Percentiles rank a stretch among this genome's conserved stretches.
Conservation (phyloP, 2,888 invertebrate genomes). For the Phengaris alcon region DNA sequence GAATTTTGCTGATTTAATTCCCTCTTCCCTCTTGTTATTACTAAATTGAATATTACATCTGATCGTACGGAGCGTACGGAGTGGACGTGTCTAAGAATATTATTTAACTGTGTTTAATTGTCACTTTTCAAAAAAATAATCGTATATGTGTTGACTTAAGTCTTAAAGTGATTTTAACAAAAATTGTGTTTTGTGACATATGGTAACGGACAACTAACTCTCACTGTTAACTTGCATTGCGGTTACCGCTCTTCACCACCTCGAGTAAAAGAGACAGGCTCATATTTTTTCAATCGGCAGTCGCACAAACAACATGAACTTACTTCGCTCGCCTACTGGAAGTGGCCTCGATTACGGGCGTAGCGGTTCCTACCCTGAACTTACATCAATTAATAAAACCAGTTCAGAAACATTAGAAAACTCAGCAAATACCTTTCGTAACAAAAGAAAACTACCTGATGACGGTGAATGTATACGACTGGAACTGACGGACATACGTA, state of each 20-base stretch:
- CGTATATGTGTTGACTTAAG: not conserved
- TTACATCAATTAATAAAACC: not conserved
- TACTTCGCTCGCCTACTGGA: conserved; percentile 1
- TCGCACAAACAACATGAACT: not conserved
- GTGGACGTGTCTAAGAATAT: conserved; percentile 2
- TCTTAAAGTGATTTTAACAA: not conserved
- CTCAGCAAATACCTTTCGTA: not conserved
- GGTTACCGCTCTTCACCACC: conserved; percentile 7
- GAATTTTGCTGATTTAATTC: too few species aligned
- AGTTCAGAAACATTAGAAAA: not conserved
- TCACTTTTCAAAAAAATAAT: not conserved
- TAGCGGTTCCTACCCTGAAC: conserved; percentile 1
- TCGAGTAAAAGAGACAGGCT: conserved; percentile 1
- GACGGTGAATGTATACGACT: not conserved
- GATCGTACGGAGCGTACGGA: conserved; percentile 32
- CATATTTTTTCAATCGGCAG: not conserved
- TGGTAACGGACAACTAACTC: not conserved
- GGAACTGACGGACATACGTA: not conserved
- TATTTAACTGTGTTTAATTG: not conserved
- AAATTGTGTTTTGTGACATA: not conserved
- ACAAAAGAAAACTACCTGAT: conserved; percentile 4
- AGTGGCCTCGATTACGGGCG: not conserved
- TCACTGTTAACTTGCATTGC: not conserved
- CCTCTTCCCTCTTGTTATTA: too few species aligned
- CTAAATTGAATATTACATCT: too few species aligned